phyloP scores from a whole-genome alignment of 1,140 invertebrate genomes.

The Aphis gossypii region DNA sequence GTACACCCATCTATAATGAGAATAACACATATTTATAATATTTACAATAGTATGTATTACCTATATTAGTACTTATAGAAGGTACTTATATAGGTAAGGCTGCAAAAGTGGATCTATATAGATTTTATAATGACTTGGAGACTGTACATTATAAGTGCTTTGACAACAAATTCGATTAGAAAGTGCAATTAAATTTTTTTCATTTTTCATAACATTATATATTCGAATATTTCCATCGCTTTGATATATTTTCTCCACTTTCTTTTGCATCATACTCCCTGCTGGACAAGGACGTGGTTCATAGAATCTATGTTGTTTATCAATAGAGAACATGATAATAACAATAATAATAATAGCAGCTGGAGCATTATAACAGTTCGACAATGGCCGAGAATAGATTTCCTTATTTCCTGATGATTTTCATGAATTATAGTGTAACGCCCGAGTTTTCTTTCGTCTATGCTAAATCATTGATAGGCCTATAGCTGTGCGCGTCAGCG shows the following conservation, averaged over 20 bases:
- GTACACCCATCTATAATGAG: neutral
- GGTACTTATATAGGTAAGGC: neutral
- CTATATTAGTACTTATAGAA: neutral
- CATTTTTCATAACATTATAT: constrained; percentile 22
- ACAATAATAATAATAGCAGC: neutral
- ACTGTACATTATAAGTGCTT: neutral
- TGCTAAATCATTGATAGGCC: constrained; percentile 36
- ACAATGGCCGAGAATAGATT: constrained; percentile 39
- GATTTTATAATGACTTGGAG: neutral
- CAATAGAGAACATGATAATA: constrained; percentile 49
- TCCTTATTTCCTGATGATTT: constrained; percentile 56
- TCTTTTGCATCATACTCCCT: neutral
- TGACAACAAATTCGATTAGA: constrained; percentile 43
- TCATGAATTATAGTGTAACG: constrained; percentile 45
- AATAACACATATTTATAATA: neutral
- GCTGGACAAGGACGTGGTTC: constrained; percentile 40
- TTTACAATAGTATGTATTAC: neutral
- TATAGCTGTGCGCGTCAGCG: neutral
- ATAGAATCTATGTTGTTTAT: constrained; percentile 53
- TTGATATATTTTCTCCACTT: constrained; percentile 49
- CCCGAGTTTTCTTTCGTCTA: constrained; percentile 41
- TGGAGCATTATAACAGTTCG: neutral
- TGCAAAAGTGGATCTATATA: neutral
- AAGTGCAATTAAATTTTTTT: constrained; percentile 36
- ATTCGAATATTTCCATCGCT: neutral